Evolutionary conservation across 2,888 invertebrate genomes (phyloP).

Genomic region (Rhogogaster chlorosoma): DNA sequence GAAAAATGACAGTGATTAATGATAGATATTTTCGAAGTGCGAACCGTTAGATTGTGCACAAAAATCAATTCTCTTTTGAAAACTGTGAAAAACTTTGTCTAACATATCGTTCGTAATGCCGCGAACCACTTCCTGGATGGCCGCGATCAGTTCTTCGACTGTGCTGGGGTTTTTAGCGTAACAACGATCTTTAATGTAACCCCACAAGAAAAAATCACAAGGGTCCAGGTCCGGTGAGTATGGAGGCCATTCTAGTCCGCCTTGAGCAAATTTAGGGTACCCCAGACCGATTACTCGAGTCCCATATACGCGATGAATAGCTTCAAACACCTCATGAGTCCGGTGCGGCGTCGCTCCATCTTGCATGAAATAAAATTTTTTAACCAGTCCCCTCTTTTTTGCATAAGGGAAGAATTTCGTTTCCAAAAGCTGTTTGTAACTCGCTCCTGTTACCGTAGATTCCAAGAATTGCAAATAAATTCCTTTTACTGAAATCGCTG

Average conservation of each 20-base stretch:
- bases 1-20: neutral
- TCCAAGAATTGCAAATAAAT: slow-evolving; percentile 28
- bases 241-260: slow-evolving; percentile 17
- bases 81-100: neutral
- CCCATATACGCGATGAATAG: slow-evolving; percentile 5
- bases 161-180: neutral
- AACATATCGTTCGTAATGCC: neutral
- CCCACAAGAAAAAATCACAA: slow-evolving; percentile 34
- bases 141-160: neutral
- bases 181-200: slow-evolving; percentile 3
- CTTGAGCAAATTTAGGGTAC: slow-evolving; percentile 23
- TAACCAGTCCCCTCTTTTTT: slow-evolving; percentile 3
- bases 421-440: slow-evolving; percentile 26
- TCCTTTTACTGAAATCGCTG: slow-evolving; percentile 36
- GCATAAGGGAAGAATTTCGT: slow-evolving; percentile 31
- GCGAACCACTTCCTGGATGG: neutral
- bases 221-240: slow-evolving; percentile 24
- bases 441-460: neutral
- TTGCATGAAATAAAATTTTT: slow-evolving; percentile 41
- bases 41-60: neutral
- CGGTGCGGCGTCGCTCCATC: slow-evolving; percentile 22
- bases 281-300: slow-evolving; percentile 23
- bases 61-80: slow-evolving; percentile 7
- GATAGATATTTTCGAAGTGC: slow-evolving; percentile 9
- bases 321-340: slow-evolving; percentile 25